Percentiles rank a stretch among this genome's conserved stretches.
phyloP scores from a whole-genome alignment of 2,113 vertebrate genomes.

The Pyxicephalus adspersus region DNA sequence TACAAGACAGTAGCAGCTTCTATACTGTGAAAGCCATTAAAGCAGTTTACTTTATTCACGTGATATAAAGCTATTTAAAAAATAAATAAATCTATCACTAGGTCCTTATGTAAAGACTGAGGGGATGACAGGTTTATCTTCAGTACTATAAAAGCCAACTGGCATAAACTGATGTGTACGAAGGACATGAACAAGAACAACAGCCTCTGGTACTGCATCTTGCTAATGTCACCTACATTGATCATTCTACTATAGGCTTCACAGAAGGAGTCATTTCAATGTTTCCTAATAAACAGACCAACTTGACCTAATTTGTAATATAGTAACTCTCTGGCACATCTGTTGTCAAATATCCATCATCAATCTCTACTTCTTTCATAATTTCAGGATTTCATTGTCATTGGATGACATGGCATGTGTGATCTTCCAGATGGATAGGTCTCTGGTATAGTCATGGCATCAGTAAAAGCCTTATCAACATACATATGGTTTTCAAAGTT shows the following conservation, averaged over 20 bases:
- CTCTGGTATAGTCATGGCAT: not conserved
- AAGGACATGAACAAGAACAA: slow-evolving; percentile 53
- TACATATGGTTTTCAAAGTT: no score
- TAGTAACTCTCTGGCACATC: slow-evolving; percentile 17
- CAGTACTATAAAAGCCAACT: slow-evolving; percentile 53
- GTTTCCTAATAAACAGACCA: slow-evolving; percentile 30
- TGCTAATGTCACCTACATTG: slow-evolving; percentile 55
- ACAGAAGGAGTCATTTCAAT: slow-evolving; percentile 3
- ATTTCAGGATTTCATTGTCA: not conserved
- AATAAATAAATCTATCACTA: slow-evolving; percentile 54
- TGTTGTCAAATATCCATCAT: not conserved
- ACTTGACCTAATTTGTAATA: slow-evolving; percentile 29
- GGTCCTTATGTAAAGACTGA: slow-evolving; percentile 34
- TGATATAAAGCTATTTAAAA: slow-evolving; percentile 50
- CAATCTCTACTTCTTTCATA: slow-evolving; percentile 2
- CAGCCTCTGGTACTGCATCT: slow-evolving; percentile 53
- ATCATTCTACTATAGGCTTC: slow-evolving; percentile 42
- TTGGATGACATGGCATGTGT: not conserved
- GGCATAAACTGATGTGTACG: slow-evolving; percentile 55
- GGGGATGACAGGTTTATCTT: slow-evolving; percentile 54
- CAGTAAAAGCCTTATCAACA: no score
- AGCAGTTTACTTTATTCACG: not conserved
- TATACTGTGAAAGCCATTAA: slow-evolving; percentile 14
- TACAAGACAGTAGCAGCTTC: not conserved
- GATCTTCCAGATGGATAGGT: not conserved